Evolutionary conservation across 2,113 vertebrate species (phyloP), one percentile per base, ranked within the genome.

Genomic region (Triplophysa tibetana): DNA sequence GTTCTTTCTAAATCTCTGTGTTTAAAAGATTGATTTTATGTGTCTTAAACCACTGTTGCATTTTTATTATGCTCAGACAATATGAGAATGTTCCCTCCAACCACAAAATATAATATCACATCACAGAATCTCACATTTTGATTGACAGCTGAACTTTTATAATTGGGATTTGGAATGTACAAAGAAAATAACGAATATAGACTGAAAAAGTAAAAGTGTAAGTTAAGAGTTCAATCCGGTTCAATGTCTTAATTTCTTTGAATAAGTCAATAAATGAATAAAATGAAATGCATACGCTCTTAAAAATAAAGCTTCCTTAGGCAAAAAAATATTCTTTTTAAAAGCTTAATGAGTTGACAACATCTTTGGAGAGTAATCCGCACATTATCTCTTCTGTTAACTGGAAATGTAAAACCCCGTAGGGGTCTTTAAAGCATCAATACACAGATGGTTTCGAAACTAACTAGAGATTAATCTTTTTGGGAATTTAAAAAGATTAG

Each of bases 1-100:
- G 29, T 21, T 10, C 16, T 2, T 43, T 13, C 77, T 56, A 65
- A 14, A 45, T 56, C 60, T 56, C 24, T 68, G 24, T 77, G 8
- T 77, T 43, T 63, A 38, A 19, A 10, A 21, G 7, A n/a, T 50
- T 70, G 50, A 75, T 83, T 83, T 83, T 66, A 17, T 10, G 61
- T 54, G 14, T 14, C 21, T 50, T 61, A 13, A 29, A 5, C 72
- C 52, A 38, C 66, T n/a, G 23, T 10, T 48, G 66, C 6, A 45
- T 63, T 45, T 65, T 45, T 4, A 52, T 4, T 38, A 52, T 62
- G 54, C 64, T 56, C 23, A 54, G 23, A 74, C 63, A 58, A 38
- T 72, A 58, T 38, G 11, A 62, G 50, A 62, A 75, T 52, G 38
- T 50, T 48, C 19, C 19, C 50, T 52, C 14, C 50, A 14, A 52